Evolutionary conservation across 1,140 invertebrate species (phyloP).

Genomic region (Trissolcus basalis): DNA sequence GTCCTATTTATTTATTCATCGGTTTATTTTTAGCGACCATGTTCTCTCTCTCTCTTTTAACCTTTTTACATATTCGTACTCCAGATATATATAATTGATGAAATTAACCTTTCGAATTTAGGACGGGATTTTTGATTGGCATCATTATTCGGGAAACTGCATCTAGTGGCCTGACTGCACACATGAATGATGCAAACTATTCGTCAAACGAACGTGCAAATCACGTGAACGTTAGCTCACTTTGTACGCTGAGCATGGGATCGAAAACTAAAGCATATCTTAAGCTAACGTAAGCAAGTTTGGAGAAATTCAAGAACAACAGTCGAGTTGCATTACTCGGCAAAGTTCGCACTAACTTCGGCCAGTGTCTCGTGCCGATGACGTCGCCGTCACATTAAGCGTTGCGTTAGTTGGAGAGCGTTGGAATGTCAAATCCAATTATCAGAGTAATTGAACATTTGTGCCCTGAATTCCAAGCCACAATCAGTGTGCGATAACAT

Average conservation of each 20-base stretch:
- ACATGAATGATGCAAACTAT: conserved; percentile 2
- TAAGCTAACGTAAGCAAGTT: conserved; percentile 45
- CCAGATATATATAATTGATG: not conserved
- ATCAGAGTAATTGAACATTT: conserved; percentile 57
- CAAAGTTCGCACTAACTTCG: conserved; percentile 49
- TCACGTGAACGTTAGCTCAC: conserved; percentile 24
- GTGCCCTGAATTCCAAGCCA: conserved; percentile 33
- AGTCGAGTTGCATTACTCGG: conserved; percentile 42
- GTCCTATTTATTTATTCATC: too few relatives aligned
- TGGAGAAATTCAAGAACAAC: conserved; percentile 52
- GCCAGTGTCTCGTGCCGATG: conserved; percentile 54
- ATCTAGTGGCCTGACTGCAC: not conserved
- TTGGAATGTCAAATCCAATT: conserved; percentile 60
- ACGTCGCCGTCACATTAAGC: conserved; percentile 50
- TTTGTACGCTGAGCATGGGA: conserved; percentile 27
- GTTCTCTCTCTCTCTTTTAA: too few relatives aligned
- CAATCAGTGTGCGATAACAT: conserved; percentile 24
- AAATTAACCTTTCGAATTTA: conserved; percentile 26
- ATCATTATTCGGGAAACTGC: not conserved
- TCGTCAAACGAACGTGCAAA: conserved; percentile 9
- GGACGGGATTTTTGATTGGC: not conserved
- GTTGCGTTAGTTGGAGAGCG: conserved; percentile 46
- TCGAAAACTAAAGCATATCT: conserved; percentile 28
- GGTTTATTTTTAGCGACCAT: too few relatives aligned
- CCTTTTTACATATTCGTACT: too few relatives aligned